These are phyloP conservation scores for Saxicola maurus DNA, from an alignment of 2,797 vertebrate species.

Conservation along the genomic window DNA sequence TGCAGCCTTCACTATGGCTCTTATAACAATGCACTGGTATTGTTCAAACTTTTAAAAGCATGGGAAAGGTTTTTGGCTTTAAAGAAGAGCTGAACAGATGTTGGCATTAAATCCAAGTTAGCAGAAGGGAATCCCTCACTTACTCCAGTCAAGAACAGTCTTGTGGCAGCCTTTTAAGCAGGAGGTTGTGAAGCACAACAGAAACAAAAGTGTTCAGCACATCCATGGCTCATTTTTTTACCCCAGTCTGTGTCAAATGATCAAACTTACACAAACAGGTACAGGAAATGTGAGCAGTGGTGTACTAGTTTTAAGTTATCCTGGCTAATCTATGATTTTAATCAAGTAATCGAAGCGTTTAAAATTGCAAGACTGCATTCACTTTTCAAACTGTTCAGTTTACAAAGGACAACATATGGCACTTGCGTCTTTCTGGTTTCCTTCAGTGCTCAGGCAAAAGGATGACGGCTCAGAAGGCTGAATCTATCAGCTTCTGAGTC, in stretches of 20 bases:
- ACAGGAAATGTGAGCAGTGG: fast-evolving
- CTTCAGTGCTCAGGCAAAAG: neutral
- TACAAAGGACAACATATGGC: neutral
- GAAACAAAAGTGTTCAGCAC: neutral
- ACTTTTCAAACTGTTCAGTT: neutral
- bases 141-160: neutral
- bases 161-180: neutral
- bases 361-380: neutral
- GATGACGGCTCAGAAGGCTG: neutral
- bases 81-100: neutral
- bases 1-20: neutral
- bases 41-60: neutral
- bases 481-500: neutral
- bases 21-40: neutral
- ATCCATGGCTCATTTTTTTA: neutral
- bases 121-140: neutral
- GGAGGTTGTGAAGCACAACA: neutral
- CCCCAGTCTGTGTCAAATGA: neutral
- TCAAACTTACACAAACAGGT: neutral
- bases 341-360: neutral
- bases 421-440: neutral
- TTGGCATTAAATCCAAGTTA: neutral
- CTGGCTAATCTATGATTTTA: neutral
- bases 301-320: neutral
- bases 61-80: neutral